Conservation (phyloP, 1,140 invertebrate genomes). For the Zaprionus lachaisei region DNA sequence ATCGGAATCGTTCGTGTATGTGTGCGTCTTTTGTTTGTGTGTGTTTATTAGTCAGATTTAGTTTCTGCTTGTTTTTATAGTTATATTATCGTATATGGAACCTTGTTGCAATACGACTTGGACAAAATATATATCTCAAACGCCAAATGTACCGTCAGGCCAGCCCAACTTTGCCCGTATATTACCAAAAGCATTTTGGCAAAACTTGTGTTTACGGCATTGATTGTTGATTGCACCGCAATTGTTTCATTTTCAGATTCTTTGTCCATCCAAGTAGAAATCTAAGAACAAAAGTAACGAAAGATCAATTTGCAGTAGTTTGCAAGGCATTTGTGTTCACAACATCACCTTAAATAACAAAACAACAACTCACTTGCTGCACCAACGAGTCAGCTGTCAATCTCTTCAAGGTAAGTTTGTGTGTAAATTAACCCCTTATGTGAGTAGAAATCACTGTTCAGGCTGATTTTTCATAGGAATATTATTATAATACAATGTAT, state of each 20-base stretch:
- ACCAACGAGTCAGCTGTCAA: slow-evolving; percentile 50
- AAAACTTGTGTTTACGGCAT: slow-evolving; percentile 22
- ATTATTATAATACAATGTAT: neutral
- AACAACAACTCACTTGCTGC: slow-evolving; percentile 21
- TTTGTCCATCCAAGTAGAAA: slow-evolving; percentile 31
- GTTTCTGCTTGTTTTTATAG: slow-evolving; percentile 34
- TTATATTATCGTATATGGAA: slow-evolving; percentile 15
- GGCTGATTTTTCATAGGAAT: neutral
- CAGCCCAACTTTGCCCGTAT: neutral
- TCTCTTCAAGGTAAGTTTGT: slow-evolving; percentile 76
- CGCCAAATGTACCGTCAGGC: neutral
- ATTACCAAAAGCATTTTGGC: slow-evolving; percentile 17
- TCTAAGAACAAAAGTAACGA: slow-evolving; percentile 33
- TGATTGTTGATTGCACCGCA: slow-evolving; percentile 25
- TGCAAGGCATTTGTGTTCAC: slow-evolving; percentile 37
- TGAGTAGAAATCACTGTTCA: neutral
- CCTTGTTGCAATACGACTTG: neutral
- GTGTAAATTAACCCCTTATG: slow-evolving; percentile 64
- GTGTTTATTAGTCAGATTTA: slow-evolving; percentile 46
- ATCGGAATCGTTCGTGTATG: slow-evolving; percentile 33
- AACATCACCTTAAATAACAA: slow-evolving; percentile 8
- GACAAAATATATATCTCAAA: neutral
- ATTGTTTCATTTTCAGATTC: slow-evolving; percentile 36
- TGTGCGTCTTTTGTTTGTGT: slow-evolving; percentile 25
- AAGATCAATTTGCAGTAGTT: slow-evolving; percentile 21